Conservation (phyloP, 1,140 invertebrate species). For the Lucilia sericata region DNA sequence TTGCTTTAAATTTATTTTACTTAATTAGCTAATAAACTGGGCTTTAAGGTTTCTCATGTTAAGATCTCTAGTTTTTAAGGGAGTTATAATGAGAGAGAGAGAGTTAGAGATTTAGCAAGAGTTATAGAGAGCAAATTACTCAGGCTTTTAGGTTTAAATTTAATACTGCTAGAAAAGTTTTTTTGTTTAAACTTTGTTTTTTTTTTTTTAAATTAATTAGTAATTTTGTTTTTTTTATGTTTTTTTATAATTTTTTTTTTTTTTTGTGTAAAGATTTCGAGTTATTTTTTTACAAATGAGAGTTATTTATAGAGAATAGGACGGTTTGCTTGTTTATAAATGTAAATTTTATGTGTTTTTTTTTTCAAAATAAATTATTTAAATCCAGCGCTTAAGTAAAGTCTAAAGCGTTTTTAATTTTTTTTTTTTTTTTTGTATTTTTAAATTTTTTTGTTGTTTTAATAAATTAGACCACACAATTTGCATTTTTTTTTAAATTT, state of each 20-base stretch:
- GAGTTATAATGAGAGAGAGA: background rate
- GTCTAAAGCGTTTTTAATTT: constrained; percentile 5
- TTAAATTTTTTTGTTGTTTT: too few relatives aligned
- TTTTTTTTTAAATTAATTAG: background rate
- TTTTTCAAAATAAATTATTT: constrained; percentile 23
- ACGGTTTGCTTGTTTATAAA: background rate
- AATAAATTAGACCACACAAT: constrained; percentile 30
- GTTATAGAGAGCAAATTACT: background rate
- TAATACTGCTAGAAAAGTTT: constrained; percentile 37
- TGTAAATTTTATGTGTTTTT: background rate
- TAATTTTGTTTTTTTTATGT: background rate
- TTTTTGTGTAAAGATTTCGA: constrained; percentile 28
- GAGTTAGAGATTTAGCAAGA: background rate
- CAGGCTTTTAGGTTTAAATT: background rate
- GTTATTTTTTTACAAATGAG: background rate
- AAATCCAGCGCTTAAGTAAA: constrained; percentile 4
- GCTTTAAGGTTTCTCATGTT: constrained; percentile 36
- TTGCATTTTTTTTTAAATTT: background rate
- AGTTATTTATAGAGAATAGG: background rate
- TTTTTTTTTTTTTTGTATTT: constrained; percentile 12
- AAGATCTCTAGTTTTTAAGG: background rate
- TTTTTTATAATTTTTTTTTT: background rate
- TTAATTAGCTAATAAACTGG: constrained; percentile 33
- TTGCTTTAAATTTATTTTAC: background rate
- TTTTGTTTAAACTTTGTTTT: background rate